Evolutionary conservation across 2,888 invertebrate species (phyloP).

Genomic region (Nomada fucata): DNA sequence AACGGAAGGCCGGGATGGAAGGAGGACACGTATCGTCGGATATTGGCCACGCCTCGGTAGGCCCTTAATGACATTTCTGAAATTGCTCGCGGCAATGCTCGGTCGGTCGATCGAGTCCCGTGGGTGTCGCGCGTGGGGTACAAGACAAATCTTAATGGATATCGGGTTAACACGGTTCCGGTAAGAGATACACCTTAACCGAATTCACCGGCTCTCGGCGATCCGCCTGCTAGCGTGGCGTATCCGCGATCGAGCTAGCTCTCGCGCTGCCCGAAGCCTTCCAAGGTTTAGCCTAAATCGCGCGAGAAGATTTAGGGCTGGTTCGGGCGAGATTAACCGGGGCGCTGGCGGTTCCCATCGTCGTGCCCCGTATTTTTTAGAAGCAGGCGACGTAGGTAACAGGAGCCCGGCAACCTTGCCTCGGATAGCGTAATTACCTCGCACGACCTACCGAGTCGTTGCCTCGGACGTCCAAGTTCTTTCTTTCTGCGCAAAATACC

Average conservation of each 20-base stretch:
- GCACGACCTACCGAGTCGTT: neutral
- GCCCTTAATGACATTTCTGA: constrained; percentile 76
- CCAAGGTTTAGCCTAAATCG: constrained; percentile 37
- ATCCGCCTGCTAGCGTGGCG: too few species aligned
- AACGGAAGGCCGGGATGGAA: neutral
- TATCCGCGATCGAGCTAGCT: neutral
- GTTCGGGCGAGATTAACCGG: constrained; percentile 76
- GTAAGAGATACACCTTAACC: constrained; percentile 28
- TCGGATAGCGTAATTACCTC: neutral
- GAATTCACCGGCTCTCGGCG: neutral
- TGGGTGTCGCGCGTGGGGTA: constrained; percentile 4
- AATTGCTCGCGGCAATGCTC: constrained; percentile 73
- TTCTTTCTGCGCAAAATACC: neutral
- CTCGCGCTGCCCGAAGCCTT: constrained; percentile 11
- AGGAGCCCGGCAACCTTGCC: neutral
- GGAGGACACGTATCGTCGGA: constrained; percentile 41
- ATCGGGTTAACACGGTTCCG: constrained; percentile 63
- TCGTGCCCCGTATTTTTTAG: neutral
- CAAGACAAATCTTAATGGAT: constrained; percentile 68
- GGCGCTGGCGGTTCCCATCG: constrained; percentile 20
- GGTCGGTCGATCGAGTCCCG: constrained; percentile 47
- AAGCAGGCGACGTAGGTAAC: neutral
- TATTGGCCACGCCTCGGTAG: constrained; percentile 75
- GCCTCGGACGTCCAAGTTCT: neutral
- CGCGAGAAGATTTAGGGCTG: constrained; percentile 63